Percentiles rank a stretch among this genome's conserved stretches.
These are phyloP conservation scores for Trididemnum miniatum DNA, from an alignment of 23 tunicate genomes.

Conservation along the genomic window DNA sequence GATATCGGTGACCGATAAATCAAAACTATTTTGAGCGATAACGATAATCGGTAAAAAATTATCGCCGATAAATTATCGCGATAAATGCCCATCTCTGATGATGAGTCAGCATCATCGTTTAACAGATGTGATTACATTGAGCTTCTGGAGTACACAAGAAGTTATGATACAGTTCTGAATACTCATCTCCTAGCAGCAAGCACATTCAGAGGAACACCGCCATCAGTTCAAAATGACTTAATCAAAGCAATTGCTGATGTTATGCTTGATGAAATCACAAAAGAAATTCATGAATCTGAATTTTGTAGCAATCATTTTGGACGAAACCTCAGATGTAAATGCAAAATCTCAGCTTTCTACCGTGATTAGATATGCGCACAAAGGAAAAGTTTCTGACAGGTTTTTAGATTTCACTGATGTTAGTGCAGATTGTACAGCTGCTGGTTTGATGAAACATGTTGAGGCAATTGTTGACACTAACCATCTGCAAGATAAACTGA, in stretches of 20 bases:
- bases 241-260: not conserved
- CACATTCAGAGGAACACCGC: not conserved
- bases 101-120: not conserved
- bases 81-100: no score
- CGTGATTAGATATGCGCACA: not conserved
- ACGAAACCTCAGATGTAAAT: not conserved
- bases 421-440: not conserved
- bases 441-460: constrained; percentile 9
- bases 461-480: not conserved
- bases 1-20: no score
- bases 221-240: not conserved
- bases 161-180: not conserved
- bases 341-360: constrained; percentile 5
- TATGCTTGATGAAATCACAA: not conserved
- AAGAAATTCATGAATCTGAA: not conserved
- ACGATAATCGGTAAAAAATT: no score
- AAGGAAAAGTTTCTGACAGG: not conserved
- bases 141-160: constrained; percentile 4
- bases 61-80: no score
- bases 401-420: not conserved
- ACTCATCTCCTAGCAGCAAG: not conserved
- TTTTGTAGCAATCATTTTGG: not conserved
- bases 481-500: not conserved
- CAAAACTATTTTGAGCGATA: no score
- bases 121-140: not conserved